Conservation (phyloP, 1,140 invertebrate species). For the Zophobas morio region DNA sequence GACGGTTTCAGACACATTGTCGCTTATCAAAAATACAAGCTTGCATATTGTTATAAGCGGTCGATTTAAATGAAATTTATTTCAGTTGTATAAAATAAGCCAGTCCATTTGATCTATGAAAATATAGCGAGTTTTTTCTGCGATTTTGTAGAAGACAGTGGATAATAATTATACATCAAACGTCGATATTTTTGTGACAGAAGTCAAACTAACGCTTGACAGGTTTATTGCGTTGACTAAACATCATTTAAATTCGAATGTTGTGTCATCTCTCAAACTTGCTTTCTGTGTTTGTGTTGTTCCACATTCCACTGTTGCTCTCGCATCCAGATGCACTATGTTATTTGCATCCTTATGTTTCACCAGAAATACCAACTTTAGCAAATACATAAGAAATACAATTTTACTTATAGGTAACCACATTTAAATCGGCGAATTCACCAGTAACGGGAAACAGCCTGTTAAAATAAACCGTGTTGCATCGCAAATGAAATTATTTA, state of each 20-base stretch:
- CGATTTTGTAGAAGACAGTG: slow-evolving; percentile 23
- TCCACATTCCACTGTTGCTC: slow-evolving; percentile 53
- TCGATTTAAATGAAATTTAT: too few species aligned
- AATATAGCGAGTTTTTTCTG: slow-evolving; percentile 4
- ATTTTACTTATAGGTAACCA: too few species aligned
- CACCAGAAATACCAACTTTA: not conserved
- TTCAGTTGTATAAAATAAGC: too few species aligned
- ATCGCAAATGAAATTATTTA: slow-evolving; percentile 23
- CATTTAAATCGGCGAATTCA: slow-evolving; percentile 12
- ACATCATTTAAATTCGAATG: slow-evolving; percentile 65
- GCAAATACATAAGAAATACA: slow-evolving; percentile 13
- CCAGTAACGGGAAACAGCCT: slow-evolving; percentile 1
- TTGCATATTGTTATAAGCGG: too few species aligned
- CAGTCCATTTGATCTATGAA: too few species aligned
- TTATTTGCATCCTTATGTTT: slow-evolving; percentile 33
- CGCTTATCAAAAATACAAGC: too few species aligned
- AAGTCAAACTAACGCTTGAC: slow-evolving; percentile 56
- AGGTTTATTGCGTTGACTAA: slow-evolving; percentile 63
- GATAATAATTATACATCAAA: slow-evolving; percentile 34
- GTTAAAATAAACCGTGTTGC: slow-evolving; percentile 21
- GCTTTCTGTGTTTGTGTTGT: slow-evolving; percentile 44
- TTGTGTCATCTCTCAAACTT: slow-evolving; percentile 61
- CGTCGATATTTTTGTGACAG: slow-evolving; percentile 90
- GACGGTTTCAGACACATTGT: too few species aligned
- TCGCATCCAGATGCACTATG: slow-evolving; percentile 46